These are phyloP conservation scores for Laterallus jamaicensis DNA, from an alignment of 2,113 vertebrate species.

Conservation along the genomic window DNA sequence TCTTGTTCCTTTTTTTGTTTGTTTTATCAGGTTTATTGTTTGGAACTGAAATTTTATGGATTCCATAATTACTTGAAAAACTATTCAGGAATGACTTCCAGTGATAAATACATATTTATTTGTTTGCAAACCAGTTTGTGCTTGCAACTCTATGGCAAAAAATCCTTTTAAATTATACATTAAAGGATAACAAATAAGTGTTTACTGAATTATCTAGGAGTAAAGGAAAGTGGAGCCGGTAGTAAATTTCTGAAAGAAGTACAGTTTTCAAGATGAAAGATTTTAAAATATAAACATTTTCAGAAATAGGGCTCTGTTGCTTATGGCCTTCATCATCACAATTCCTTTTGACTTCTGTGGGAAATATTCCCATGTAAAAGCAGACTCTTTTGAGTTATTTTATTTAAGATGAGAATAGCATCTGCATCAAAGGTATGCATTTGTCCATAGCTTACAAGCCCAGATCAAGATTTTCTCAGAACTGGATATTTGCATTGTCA, in stretches of 20 bases:
- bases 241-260: background rate
- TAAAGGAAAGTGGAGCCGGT: background rate
- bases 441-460: background rate
- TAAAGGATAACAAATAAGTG: background rate
- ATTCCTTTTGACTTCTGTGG: background rate
- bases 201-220: background rate
- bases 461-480: background rate
- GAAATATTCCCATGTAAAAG: background rate
- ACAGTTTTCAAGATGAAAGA: background rate
- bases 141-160: background rate
- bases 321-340: background rate
- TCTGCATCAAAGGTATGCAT: background rate
- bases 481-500: background rate
- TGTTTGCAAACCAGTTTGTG: background rate
- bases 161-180: background rate
- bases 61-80: background rate
- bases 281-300: background rate
- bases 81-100: background rate
- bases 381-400: background rate
- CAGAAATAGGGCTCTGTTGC: background rate
- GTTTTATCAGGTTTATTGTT: background rate
- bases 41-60: background rate
- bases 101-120: background rate
- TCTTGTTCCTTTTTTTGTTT: background rate
- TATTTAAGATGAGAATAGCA: background rate